Percentiles rank a stretch among this genome's conserved stretches.
phyloP scores from a whole-genome alignment of 2,888 invertebrate species.

The Amphipyra tragopoginis region DNA sequence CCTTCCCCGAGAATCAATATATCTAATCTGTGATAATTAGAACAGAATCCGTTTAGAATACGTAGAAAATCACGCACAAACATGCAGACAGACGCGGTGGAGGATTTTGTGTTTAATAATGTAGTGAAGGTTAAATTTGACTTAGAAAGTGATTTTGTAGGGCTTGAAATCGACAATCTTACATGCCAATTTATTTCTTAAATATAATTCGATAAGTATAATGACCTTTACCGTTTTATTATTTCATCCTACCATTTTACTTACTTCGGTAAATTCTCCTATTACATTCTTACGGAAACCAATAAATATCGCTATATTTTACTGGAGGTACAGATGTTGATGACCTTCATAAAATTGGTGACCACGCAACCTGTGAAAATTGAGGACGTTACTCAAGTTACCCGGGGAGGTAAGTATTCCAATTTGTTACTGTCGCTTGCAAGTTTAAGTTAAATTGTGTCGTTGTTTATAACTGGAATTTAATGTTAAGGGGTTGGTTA shows the following conservation, averaged over 20 bases:
- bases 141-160: too few species aligned
- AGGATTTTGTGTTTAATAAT: too few species aligned
- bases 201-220: not conserved
- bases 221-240: not conserved
- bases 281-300: not conserved
- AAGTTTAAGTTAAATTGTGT: slow-evolving; percentile 9
- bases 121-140: too few species aligned
- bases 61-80: too few species aligned
- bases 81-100: too few species aligned
- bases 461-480: slow-evolving; percentile 6
- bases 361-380: slow-evolving; percentile 10
- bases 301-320: slow-evolving; percentile 2
- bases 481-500: too few species aligned
- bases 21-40: too few species aligned
- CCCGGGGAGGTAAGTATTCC: not conserved
- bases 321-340: not conserved
- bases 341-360: slow-evolving; percentile 18
- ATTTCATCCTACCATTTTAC: not conserved
- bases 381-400: slow-evolving; percentile 16
- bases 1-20: too few species aligned
- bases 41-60: too few species aligned
- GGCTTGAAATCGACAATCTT: too few species aligned
- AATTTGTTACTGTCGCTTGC: slow-evolving; percentile 14
- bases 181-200: not conserved
- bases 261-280: not conserved